A percentile compares a stretch with the other conserved stretches of the same genome.
phyloP scores from a whole-genome alignment of 2,797 vertebrate species.

The Numenius phaeopus region DNA sequence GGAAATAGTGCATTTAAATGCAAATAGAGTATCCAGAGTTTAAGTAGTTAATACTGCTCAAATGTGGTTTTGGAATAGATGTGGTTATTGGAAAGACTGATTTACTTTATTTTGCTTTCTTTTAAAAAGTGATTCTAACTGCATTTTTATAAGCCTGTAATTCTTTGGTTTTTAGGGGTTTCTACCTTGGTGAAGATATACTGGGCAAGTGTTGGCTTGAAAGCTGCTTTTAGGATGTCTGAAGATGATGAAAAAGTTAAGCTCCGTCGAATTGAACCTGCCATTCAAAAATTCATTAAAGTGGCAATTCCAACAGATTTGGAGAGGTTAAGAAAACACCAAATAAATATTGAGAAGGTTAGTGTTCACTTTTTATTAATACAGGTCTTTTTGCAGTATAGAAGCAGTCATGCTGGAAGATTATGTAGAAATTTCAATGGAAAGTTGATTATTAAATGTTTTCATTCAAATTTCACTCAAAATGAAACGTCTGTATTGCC shows the following conservation, averaged over 20 bases:
- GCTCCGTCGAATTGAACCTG: slow-evolving; percentile 91
- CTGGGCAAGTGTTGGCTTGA: slow-evolving; percentile 36
- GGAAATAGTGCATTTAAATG: neutral
- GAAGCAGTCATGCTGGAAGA: neutral
- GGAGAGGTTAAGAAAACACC: slow-evolving; percentile 94
- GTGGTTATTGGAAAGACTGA: neutral
- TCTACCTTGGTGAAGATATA: slow-evolving; percentile 47
- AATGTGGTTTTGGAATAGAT: neutral
- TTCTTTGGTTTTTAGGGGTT: slow-evolving; percentile 39
- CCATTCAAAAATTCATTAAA: slow-evolving; percentile 96
- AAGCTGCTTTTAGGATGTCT: slow-evolving; percentile 84
- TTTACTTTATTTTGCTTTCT: neutral
- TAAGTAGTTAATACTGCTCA: neutral
- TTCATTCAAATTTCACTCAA: neutral
- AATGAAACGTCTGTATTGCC: neutral
- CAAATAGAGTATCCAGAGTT: neutral
- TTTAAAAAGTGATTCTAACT: neutral
- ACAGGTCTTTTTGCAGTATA: neutral
- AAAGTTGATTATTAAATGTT: neutral
- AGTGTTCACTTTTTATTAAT: slow-evolving; percentile 8
- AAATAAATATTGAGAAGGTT: slow-evolving; percentile 97
- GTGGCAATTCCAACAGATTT: slow-evolving; percentile 96
- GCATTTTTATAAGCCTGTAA: neutral
- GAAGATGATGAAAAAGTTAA: slow-evolving; percentile 90
- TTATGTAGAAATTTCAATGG: neutral